Evolutionary conservation across 1,140 invertebrate genomes (phyloP).

Genomic region (Micrasema minimum): DNA sequence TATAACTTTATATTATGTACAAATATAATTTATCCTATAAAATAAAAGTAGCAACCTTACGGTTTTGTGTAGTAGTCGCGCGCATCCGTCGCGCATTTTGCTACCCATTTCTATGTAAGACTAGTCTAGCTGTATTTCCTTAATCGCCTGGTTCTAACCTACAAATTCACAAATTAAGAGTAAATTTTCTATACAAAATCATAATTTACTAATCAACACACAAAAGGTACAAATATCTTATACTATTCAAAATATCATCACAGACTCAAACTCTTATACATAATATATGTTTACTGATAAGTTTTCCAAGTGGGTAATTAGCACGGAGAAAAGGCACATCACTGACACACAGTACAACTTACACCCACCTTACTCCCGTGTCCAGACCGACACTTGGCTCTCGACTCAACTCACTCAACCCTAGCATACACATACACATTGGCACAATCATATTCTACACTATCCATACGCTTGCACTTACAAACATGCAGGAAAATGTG

Average conservation of each 20-base stretch:
- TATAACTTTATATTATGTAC: constrained; percentile 1
- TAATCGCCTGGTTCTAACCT: constrained; percentile 27
- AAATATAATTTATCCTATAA: constrained; percentile 14
- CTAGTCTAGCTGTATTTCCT: constrained; percentile 39
- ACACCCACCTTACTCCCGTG: too few species aligned
- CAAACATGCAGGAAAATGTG: not conserved
- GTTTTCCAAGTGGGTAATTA: constrained; percentile 37
- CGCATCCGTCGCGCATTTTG: constrained; percentile 11
- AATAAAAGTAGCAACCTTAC: constrained; percentile 13
- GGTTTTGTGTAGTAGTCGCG: not conserved
- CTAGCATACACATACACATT: constrained; percentile 7
- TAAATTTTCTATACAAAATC: constrained; percentile 21
- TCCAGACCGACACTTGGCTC: too few species aligned
- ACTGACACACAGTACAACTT: not conserved
- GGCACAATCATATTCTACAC: constrained; percentile 22
- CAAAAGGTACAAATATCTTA: constrained; percentile 35
- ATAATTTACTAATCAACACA: constrained; percentile 37
- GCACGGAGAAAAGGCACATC: constrained; percentile 36
- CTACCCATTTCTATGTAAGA: constrained; percentile 32
- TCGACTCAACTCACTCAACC: too few species aligned
- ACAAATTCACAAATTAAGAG: constrained; percentile 32
- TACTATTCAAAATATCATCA: constrained; percentile 48
- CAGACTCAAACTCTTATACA: constrained; percentile 41
- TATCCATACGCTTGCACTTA: not conserved
- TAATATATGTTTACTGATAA: constrained; percentile 40